Conservation (phyloP, 30 jellyfish, hydroid and myxozoan genomes). For the Rhopilema esculentum region DNA sequence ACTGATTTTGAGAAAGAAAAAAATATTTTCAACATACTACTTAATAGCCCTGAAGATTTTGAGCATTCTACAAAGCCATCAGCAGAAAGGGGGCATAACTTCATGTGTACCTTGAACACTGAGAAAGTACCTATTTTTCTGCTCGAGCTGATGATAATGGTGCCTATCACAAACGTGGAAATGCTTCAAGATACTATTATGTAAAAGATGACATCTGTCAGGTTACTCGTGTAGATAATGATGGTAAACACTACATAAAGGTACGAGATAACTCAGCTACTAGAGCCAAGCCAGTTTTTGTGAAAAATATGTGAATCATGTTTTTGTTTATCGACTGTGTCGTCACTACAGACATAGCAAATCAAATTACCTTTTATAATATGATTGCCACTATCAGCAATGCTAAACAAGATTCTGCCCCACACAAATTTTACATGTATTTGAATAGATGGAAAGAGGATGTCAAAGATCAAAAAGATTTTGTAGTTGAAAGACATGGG, state of each 20-base stretch:
- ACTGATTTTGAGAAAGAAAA: constrained; percentile 53
- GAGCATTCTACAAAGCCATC: constrained; percentile 45
- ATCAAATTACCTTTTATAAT: constrained; percentile 49
- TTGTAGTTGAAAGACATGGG: constrained; percentile 64
- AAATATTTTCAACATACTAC: constrained; percentile 30
- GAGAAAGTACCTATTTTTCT: constrained; percentile 30
- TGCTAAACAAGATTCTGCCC: constrained; percentile 34
- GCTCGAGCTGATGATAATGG: constrained; percentile 70
- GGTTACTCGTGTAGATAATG: constrained; percentile 22
- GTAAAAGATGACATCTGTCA: constrained; percentile 25
- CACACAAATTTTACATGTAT: constrained; percentile 49
- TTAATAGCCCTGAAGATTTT: constrained; percentile 54
- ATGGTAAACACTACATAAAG: constrained; percentile 31
- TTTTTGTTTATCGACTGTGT: constrained; percentile 17
- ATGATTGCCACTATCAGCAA: constrained; percentile 45
- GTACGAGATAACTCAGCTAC: constrained; percentile 59
- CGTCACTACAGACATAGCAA: constrained; percentile 59
- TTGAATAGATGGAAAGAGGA: constrained; percentile 51
- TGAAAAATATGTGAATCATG: constrained; percentile 12
- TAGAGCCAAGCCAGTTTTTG: constrained; percentile 46
- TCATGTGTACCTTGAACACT: constrained; percentile 48
- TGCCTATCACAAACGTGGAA: constrained; percentile 55
- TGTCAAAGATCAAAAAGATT: constrained; percentile 1
- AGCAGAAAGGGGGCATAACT: constrained; percentile 46
- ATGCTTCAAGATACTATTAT: constrained; percentile 31